Conservation (phyloP, 2,888 invertebrate species). For the Orchesella flavescens region DNA sequence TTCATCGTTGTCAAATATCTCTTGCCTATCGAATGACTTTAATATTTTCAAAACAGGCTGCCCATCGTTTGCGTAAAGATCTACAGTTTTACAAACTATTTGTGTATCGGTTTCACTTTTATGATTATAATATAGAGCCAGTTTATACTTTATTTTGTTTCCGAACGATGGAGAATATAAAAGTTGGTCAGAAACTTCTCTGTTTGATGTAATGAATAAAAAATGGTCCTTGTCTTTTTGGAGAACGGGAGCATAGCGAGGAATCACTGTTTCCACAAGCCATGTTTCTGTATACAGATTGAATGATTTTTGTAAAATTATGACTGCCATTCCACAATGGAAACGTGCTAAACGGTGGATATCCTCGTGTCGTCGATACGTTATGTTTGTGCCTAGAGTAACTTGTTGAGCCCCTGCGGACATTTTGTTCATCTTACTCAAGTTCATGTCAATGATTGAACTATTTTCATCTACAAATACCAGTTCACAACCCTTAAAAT, state of each 20-base stretch:
- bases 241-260: slow-evolving; percentile 29
- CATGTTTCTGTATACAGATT: slow-evolving; percentile 14
- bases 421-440: not conserved
- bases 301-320: not conserved
- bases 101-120: not conserved
- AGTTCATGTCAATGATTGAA: not conserved
- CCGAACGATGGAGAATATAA: slow-evolving; percentile 41
- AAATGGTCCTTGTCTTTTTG: slow-evolving; percentile 56
- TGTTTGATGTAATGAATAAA: slow-evolving; percentile 22
- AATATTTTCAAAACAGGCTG: not conserved
- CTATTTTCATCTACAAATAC: slow-evolving; percentile 3
- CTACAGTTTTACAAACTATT: slow-evolving; percentile 1
- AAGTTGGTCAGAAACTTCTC: not conserved
- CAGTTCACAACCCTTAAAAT: slow-evolving; percentile 21
- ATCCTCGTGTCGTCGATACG: slow-evolving; percentile 26
- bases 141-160: slow-evolving; percentile 45
- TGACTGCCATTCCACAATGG: slow-evolving; percentile 25
- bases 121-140: not conserved
- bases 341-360: slow-evolving; percentile 23
- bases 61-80: slow-evolving; percentile 32
- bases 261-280: slow-evolving; percentile 32
- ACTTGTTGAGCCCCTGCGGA: slow-evolving; percentile 22
- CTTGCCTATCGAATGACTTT: not conserved
- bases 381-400: slow-evolving; percentile 25
- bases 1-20: too few relatives aligned